Evolutionary conservation across 1,140 invertebrate genomes (phyloP).

Genomic region (Drosophila serrata): DNA sequence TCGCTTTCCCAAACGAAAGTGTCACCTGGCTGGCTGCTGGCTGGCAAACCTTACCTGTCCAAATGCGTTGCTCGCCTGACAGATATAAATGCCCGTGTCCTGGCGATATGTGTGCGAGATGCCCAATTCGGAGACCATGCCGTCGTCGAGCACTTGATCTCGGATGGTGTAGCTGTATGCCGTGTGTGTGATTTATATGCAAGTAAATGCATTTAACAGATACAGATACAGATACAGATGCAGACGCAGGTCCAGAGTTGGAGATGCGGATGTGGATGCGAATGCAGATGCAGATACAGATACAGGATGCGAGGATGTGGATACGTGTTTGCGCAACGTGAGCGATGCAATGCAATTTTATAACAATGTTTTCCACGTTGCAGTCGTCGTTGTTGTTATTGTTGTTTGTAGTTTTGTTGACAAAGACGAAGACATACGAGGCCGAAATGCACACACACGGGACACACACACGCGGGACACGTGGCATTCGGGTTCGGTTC

Average conservation of each 20-base stretch:
- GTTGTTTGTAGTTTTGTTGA: conserved; percentile 73
- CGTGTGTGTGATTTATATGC: conserved; percentile 76
- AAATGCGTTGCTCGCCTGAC: conserved; percentile 94
- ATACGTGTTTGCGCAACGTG: conserved; percentile 81
- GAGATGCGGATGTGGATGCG: conserved; percentile 16
- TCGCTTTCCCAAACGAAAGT: conserved; percentile 32
- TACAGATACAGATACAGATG: conserved; percentile 44
- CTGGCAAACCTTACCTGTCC: conserved; percentile 87
- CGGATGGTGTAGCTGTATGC: conserved; percentile 88
- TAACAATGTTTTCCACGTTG: conserved; percentile 82
- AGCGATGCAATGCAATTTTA: conserved; percentile 83
- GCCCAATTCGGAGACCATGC: conserved; percentile 93
- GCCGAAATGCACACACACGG: conserved; percentile 45
- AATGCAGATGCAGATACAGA: conserved; percentile 29
- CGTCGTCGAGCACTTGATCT: conserved; percentile 91
- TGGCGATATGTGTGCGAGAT: conserved; percentile 93
- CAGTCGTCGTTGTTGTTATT: conserved; percentile 36
- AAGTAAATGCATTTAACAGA: conserved; percentile 83
- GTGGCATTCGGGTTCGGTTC: conserved; percentile 21
- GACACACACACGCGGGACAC: background rate
- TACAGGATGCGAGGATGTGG: conserved; percentile 40
- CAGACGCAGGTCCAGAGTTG: background rate
- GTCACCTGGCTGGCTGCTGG: conserved; percentile 27
- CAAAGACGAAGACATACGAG: conserved; percentile 83
- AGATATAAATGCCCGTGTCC: conserved; percentile 96